Base-by-base conservation (phyloP, 2,113 vertebrate genomes). In the Jaculus jaculus region DNA sequence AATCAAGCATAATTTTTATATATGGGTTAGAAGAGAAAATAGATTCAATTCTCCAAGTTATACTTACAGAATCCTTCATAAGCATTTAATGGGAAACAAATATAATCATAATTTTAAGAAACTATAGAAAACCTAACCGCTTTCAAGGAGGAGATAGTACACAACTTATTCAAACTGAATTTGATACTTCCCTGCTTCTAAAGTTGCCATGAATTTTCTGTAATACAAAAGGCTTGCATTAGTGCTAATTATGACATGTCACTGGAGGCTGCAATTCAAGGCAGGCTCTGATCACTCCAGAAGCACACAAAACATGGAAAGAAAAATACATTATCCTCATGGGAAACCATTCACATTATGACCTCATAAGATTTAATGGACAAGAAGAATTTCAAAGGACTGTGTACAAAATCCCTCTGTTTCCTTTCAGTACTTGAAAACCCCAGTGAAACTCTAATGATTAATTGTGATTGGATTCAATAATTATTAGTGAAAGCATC, bases 401-500 rank as follows among this genome's bases (percentile, higher is more conserved):
- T 94, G 18, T 77, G 26, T 2, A 91, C 72, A 84, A 93, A 96
- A 98, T 96, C 17, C 26, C 94, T 79, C n/a, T 90, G 75, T 88
- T 97, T 94, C 90, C 89, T 95, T 92, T 94, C 77, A 73, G 72
- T 39, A 42, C 15, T 94, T 84, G 81, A 5, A 96, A 96, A 73
- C 24, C 86, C 78, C 84, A 84, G 0, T 23, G 20, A 96, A 96
- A 97, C 5, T 88, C 92, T 51, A 90, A 71, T 97, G 92, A 97
- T 97, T 90, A 96, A 96, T 61, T 94, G 73, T 54, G 83, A 96
- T 87, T 96, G 86, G 61, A 54, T 96, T 65, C 71, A 94, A 89
- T 95, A 94, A 82, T 32, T 94, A 75, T 96, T 95, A 97, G 60
- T 80, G 92, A 94, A 96, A 96, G 11, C 37, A 95, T 87, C 93